Conservation (phyloP, 2,888 invertebrate species). For the Lasioglossum oenotherae region DNA sequence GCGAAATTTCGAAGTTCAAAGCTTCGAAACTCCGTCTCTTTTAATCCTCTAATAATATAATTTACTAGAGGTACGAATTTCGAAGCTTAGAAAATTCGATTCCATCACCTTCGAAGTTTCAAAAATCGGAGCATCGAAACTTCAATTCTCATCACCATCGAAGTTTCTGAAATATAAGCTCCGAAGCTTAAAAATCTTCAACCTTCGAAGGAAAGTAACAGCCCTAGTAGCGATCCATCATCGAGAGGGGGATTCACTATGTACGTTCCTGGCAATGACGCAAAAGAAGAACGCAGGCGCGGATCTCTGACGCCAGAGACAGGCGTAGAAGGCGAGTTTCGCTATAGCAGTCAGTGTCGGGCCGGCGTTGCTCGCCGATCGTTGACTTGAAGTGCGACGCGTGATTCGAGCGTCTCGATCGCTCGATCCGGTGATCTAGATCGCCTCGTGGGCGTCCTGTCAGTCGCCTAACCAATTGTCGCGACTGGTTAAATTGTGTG, state of each 20-base stretch:
- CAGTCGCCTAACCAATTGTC: not conserved
- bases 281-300: constrained; percentile 62
- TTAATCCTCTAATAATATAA: too few relatives aligned
- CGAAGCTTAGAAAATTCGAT: too few relatives aligned
- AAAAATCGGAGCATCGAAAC: too few relatives aligned
- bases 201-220: too few relatives aligned
- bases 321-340: constrained; percentile 43
- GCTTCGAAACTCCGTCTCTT: too few relatives aligned
- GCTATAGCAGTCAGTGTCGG: constrained; percentile 50
- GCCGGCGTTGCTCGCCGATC: constrained; percentile 47
- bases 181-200: too few relatives aligned
- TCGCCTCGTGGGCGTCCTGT: constrained; percentile 50
- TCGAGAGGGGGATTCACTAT: not conserved
- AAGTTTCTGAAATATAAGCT: too few relatives aligned
- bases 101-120: too few relatives aligned
- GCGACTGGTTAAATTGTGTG: not conserved
- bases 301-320: constrained; percentile 26
- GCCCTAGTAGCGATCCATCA: not conserved
- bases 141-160: too few relatives aligned
- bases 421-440: not conserved
- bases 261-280: constrained; percentile 55
- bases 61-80: too few relatives aligned
- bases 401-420: not conserved
- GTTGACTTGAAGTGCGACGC: not conserved
- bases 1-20: too few relatives aligned